Percentiles rank a stretch among this genome's conserved stretches.
These are phyloP conservation scores for Tragulus kanchil DNA, from an alignment of 2,113 vertebrate species.

Conservation along the genomic window DNA sequence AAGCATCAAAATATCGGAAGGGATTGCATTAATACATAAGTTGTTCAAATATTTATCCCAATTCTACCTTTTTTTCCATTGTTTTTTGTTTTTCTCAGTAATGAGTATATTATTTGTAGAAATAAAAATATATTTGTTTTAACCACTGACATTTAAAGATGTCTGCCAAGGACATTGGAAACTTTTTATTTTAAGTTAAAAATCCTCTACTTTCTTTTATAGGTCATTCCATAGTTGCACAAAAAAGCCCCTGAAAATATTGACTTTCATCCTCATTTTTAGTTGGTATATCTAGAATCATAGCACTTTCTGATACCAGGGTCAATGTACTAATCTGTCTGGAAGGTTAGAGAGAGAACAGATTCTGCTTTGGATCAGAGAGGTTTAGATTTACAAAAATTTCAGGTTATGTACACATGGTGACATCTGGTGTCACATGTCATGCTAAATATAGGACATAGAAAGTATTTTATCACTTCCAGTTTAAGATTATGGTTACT, in stretches of 20 bases:
- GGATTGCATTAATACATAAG: background rate
- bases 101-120: slow-evolving; percentile 28
- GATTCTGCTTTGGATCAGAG: slow-evolving; percentile 21
- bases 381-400: slow-evolving; percentile 46
- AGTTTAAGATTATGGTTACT: slow-evolving; percentile 19
- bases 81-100: slow-evolving; percentile 21
- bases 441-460: slow-evolving; percentile 19
- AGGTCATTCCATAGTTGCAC: background rate
- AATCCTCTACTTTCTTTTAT: slow-evolving; percentile 40
- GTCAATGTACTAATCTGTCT: slow-evolving; percentile 24
- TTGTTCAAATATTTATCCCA: slow-evolving; percentile 44
- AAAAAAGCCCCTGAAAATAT: slow-evolving; percentile 35
- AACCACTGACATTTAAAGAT: slow-evolving; percentile 50
- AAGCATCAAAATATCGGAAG: background rate
- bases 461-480: slow-evolving; percentile 27
- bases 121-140: slow-evolving; percentile 52
- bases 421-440: slow-evolving; percentile 34
- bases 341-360: slow-evolving; percentile 26
- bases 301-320: background rate
- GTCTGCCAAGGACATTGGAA: slow-evolving; percentile 28
- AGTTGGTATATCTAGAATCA: slow-evolving; percentile 33
- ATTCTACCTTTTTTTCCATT: background rate
- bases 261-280: slow-evolving; percentile 42
- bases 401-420: background rate
- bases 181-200: slow-evolving; percentile 51